phyloP scores from a whole-genome alignment of 2,113 vertebrate species.

The Eublepharis macularius region DNA sequence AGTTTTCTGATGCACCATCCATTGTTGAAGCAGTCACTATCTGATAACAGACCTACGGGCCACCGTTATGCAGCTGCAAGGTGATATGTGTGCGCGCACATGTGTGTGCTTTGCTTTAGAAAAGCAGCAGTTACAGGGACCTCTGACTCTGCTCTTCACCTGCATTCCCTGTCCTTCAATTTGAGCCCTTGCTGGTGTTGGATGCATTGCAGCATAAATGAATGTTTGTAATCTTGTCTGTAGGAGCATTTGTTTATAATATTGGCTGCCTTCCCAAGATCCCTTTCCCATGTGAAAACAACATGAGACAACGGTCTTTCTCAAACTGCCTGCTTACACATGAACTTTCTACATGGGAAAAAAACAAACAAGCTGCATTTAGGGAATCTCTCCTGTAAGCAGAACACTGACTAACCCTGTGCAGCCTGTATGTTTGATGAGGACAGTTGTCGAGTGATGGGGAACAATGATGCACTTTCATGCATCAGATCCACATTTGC shows the following conservation, averaged over 20 bases:
- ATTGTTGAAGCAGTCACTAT: too few relatives aligned
- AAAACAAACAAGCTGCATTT: not conserved
- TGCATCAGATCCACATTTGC: too few relatives aligned
- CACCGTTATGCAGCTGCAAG: not conserved
- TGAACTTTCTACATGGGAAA: not conserved
- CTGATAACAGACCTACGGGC: not conserved
- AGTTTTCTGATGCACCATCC: too few relatives aligned
- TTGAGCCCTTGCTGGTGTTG: not conserved
- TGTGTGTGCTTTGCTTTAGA: not conserved
- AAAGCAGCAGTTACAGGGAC: not conserved
- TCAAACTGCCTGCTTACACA: too few relatives aligned
- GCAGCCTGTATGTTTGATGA: too few relatives aligned
- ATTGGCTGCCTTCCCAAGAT: not conserved
- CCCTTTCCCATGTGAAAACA: not conserved
- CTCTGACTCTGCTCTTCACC: not conserved
- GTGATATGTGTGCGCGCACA: not conserved
- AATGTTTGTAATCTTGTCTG: not conserved
- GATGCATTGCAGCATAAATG: not conserved
- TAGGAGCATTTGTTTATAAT: not conserved
- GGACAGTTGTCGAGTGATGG: too few relatives aligned
- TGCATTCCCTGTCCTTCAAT: not conserved
- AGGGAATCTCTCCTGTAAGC: not conserved
- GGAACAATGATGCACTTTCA: too few relatives aligned
- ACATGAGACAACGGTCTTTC: not conserved
- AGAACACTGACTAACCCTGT: not conserved